phyloP scores from a whole-genome alignment of 2,113 vertebrate genomes.

The Accipiter virgatus region DNA sequence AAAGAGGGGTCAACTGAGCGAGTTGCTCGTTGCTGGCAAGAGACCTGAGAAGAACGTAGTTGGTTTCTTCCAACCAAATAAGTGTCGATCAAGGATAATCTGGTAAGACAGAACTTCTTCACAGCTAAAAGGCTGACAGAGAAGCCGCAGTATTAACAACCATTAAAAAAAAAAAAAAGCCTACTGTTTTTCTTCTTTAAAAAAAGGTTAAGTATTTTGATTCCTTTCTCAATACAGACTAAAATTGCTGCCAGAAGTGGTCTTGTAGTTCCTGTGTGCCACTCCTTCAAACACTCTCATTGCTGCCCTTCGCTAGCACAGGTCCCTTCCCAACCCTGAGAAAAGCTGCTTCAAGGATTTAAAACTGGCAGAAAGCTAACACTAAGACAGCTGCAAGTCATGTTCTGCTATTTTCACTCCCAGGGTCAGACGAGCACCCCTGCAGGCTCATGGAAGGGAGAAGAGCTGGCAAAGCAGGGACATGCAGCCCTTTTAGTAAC shows the following conservation, averaged over 20 bases:
- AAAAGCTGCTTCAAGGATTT: not conserved
- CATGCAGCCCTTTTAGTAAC: not conserved
- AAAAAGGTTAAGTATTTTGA: not conserved
- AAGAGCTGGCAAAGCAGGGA: not conserved
- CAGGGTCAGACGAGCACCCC: not conserved
- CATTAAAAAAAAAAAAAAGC: not conserved
- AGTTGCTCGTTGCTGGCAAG: not conserved
- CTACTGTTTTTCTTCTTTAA: not conserved
- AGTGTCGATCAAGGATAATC: not conserved
- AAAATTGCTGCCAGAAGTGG: not conserved
- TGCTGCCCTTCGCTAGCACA: not conserved
- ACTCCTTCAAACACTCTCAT: not conserved
- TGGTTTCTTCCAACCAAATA: not conserved
- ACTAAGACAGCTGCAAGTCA: accelerated
- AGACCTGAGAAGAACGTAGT: accelerated
- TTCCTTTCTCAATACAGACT: not conserved
- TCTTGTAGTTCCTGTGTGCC: not conserved
- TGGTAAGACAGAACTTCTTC: not conserved
- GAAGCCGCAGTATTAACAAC: not conserved
- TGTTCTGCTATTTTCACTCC: not conserved
- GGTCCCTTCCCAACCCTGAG: not conserved
- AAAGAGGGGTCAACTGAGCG: accelerated
- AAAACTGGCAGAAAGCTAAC: not conserved
- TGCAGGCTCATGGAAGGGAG: not conserved
- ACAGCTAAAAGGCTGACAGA: not conserved